These are phyloP conservation scores for Ormyrus labotus DNA, from an alignment of 2,888 invertebrate species.

Conservation along the genomic window DNA sequence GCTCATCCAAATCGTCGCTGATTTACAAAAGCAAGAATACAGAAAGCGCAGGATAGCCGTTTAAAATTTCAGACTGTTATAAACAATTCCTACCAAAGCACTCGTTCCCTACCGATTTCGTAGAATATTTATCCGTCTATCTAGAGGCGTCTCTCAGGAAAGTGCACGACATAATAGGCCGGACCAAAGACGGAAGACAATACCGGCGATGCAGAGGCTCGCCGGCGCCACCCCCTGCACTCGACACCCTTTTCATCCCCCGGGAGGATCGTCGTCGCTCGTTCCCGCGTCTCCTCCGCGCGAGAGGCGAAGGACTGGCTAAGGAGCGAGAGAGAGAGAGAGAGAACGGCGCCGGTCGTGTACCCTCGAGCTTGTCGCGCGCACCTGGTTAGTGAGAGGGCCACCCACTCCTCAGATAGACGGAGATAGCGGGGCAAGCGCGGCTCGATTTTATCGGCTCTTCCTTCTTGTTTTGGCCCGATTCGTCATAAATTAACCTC, in stretches of 20 bases:
- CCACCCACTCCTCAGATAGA: conserved; percentile 41
- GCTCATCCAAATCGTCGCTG: too few species aligned
- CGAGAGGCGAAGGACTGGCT: too few species aligned
- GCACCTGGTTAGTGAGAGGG: conserved; percentile 41
- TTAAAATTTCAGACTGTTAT: too few species aligned
- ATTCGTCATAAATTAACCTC: conserved; percentile 60
- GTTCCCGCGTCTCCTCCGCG: not conserved
- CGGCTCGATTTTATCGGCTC: conserved; percentile 65
- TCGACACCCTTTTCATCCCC: conserved; percentile 47
- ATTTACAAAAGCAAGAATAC: too few species aligned
- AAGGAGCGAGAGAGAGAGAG: not conserved
- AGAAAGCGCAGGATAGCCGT: too few species aligned
- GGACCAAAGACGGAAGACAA: too few species aligned
- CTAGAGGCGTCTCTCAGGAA: too few species aligned
- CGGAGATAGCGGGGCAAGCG: conserved; percentile 57
- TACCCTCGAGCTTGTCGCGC: conserved; percentile 32
- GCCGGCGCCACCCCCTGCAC: conserved; percentile 51
- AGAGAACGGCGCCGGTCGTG: conserved; percentile 18
- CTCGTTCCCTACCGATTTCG: too few species aligned
- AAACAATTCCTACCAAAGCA: too few species aligned
- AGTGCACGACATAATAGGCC: too few species aligned
- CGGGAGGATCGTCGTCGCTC: conserved; percentile 30
- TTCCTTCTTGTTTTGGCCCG: conserved; percentile 62
- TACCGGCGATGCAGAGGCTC: not conserved
- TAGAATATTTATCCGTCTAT: too few species aligned